Percentiles rank a stretch among this genome's conserved stretches.
phyloP scores from a whole-genome alignment of 2,797 vertebrate species.

The Bovichtus diacanthus region DNA sequence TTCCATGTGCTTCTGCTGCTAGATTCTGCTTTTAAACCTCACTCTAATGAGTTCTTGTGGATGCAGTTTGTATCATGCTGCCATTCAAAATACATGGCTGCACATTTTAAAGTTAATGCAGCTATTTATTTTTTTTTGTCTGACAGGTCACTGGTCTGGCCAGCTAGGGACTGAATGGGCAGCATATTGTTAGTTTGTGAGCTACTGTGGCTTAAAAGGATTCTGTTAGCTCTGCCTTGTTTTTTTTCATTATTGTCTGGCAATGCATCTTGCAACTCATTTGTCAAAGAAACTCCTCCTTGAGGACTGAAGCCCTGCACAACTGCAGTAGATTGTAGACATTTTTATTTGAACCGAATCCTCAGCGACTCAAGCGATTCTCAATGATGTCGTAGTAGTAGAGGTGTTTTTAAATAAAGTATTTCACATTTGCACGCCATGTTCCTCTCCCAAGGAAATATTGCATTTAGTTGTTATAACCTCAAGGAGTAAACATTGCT shows the following conservation, averaged over 20 bases:
- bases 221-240: conserved; percentile 12
- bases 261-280: conserved; percentile 14
- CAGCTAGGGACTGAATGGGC: not conserved
- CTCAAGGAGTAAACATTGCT: conserved; percentile 6
- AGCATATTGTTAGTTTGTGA: conserved; percentile 4
- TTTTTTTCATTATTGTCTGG: conserved; percentile 16
- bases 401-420: conserved; percentile 5
- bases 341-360: not conserved
- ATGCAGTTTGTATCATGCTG: conserved; percentile 6
- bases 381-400: not conserved
- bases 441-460: not conserved
- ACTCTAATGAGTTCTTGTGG: not conserved
- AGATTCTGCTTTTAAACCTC: conserved; percentile 15
- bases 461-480: not conserved
- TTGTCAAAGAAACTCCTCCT: not conserved
- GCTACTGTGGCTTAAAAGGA: conserved; percentile 21
- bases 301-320: conserved; percentile 2
- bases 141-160: not conserved
- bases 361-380: not conserved
- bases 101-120: not conserved
- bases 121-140: not conserved
- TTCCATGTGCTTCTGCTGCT: not conserved
- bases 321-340: conserved; percentile 1
- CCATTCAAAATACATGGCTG: conserved; percentile 4
- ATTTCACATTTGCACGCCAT: not conserved